A percentile compares a stretch with the other conserved stretches of the same genome.
Evolutionary conservation across 2,113 vertebrate genomes (phyloP).

Genomic region (Paramormyrops kingsleyae): DNA sequence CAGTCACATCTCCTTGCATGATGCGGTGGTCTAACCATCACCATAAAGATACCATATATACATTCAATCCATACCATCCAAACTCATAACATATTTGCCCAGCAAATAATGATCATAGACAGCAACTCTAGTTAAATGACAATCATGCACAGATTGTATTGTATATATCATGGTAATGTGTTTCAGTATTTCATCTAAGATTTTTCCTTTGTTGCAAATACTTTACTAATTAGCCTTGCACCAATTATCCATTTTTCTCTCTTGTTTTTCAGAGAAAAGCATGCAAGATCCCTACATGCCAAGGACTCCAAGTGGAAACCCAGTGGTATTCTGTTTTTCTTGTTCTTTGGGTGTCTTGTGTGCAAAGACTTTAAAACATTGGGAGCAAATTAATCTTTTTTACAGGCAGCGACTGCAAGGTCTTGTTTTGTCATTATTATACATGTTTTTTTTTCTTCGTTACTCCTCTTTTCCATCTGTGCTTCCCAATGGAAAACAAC

Average conservation of each 20-base stretch:
- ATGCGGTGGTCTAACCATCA: not conserved
- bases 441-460: not conserved
- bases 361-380: not conserved
- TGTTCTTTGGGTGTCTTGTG: not conserved
- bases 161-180: not conserved
- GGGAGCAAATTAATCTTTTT: slow-evolving; percentile 14
- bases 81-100: not conserved
- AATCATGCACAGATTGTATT: not conserved
- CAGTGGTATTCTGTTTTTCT: slow-evolving; percentile 34
- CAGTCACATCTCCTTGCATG: not conserved
- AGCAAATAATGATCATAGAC: not conserved
- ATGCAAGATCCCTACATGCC: slow-evolving; percentile 41
- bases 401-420: not conserved
- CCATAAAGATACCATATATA: not conserved
- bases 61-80: not conserved
- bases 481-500: slow-evolving; percentile 18
- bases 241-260: not conserved
- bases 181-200: not conserved
- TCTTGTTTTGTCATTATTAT: slow-evolving; percentile 4
- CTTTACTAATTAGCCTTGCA: not conserved
- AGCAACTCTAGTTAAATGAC: not conserved
- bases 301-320: slow-evolving; percentile 28
- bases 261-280: slow-evolving; percentile 47
- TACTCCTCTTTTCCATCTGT: slow-evolving; percentile 2
- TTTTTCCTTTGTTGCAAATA: not conserved